Evolutionary conservation across 2,797 vertebrate species (phyloP).

Genomic region (Masticophis lateralis): DNA sequence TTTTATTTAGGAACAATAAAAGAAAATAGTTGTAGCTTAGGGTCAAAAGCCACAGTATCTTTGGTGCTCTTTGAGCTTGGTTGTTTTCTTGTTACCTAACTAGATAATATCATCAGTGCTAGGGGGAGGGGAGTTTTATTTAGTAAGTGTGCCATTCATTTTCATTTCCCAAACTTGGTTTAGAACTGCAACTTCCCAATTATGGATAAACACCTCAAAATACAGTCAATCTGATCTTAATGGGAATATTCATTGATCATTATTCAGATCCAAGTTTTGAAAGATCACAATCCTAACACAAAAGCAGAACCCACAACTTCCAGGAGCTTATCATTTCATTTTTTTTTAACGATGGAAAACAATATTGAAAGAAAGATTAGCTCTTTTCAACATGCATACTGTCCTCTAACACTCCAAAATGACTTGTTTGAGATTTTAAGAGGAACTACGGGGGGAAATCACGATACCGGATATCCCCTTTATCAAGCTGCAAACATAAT

Average conservation of each 20-base stretch:
- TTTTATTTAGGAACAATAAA: neutral
- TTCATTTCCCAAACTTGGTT: neutral
- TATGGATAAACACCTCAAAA: neutral
- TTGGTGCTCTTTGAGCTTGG: neutral
- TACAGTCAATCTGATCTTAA: neutral
- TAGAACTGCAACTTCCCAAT: neutral
- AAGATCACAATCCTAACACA: neutral
- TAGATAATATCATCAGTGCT: neutral
- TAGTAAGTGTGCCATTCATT: neutral
- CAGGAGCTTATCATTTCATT: neutral
- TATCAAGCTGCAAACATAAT: neutral
- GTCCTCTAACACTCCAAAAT: neutral
- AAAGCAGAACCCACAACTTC: neutral
- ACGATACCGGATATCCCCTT: neutral
- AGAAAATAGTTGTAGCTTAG: neutral
- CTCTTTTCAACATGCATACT: neutral
- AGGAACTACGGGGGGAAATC: neutral
- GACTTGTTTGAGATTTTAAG: neutral
- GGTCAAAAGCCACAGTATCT: neutral
- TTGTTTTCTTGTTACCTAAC: neutral
- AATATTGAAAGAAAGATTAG: neutral
- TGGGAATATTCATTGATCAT: neutral
- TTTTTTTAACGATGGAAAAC: neutral
- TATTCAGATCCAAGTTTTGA: neutral
- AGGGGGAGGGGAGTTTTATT: neutral